Evolutionary conservation across 2,113 vertebrate species (phyloP), one percentile per base, ranked within the genome.

Genomic region (Centropus unirufus): DNA sequence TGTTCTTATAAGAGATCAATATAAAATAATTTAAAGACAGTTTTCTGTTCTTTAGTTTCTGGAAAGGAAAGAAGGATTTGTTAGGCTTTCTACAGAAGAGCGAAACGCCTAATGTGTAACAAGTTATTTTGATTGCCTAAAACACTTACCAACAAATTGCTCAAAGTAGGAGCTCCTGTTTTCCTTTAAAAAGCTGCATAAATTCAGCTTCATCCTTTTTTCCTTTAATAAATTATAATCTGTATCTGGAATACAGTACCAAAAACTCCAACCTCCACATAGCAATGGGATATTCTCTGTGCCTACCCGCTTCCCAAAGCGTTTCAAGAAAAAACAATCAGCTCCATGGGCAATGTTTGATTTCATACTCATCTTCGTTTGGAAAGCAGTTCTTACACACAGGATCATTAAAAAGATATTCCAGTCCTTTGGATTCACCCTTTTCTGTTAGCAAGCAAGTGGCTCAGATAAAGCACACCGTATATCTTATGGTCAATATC

Each of bases 11-110:
- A 49, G 40, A 90, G 3, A 77, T 49, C 23, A 69, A 76, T 49
- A 44, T 12, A 36, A 69, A 90, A 52, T 0, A 42, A 63, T 30
- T 75, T 81, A 46, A 85, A 59, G 58, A 58, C 2, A 3, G 15
- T 42, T 85, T 82, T 82, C 52, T 73, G 62, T 62, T 79, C 58
- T 69, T 87, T 40, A 30, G 5, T 49, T 91, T 85, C 92, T 89
- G 55, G 34, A 95, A 90, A 90, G 23, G 12, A 92, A 92, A 89
- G 26, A 79, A 80, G 87, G 47, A 52, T 49, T 67, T 72, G 18
- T 85, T 76, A 52, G 51, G 36, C 74, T 73, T 64, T 68, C 44
- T 75, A 22, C 2, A 36, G 19, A 30, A 90, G 57, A 55, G 6
- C 19, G 42, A 90, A 74, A 77, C 7, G 40, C 19, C 17, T 40